Conservation (phyloP, 2,888 invertebrate species). For the Hedya salicella region DNA sequence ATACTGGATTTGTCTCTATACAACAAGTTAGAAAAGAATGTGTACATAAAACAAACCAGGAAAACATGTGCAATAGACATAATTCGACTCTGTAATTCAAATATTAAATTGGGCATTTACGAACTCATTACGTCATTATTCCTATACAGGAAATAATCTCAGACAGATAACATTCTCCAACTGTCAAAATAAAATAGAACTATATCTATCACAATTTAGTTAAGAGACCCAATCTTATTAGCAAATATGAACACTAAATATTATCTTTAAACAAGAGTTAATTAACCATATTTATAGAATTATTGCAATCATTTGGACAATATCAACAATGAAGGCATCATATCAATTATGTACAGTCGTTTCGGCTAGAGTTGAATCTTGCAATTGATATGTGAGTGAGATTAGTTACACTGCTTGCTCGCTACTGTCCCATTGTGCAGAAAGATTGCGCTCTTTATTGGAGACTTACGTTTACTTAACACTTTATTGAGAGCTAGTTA, state of each 20-base stretch:
- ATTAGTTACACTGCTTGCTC: conserved; percentile 49
- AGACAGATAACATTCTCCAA: background rate
- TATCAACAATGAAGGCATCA: conserved; percentile 59
- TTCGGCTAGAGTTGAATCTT: conserved; percentile 53
- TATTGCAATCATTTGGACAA: conserved; percentile 60
- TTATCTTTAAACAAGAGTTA: conserved; percentile 50
- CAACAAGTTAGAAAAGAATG: conserved; percentile 16
- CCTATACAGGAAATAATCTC: conserved; percentile 10
- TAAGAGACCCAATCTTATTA: conserved; percentile 35
- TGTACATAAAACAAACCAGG: conserved; percentile 8
- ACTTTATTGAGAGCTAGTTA: conserved; percentile 51
- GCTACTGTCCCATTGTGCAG: conserved; percentile 34
- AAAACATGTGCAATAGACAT: conserved; percentile 15
- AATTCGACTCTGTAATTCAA: conserved; percentile 13
- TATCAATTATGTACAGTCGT: conserved; percentile 57
- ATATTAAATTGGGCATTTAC: conserved; percentile 19
- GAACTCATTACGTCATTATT: background rate
- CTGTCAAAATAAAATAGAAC: conserved; percentile 20
- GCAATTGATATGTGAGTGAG: conserved; percentile 66
- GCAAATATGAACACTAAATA: conserved; percentile 36
- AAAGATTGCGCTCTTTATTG: conserved; percentile 38
- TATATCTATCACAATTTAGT: conserved; percentile 30
- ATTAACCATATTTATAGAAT: conserved; percentile 53
- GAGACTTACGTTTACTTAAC: conserved; percentile 41
- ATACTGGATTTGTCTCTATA: background rate